Conservation (phyloP, 92 coral and sea anemone genomes). For the Porites cylindrica region DNA sequence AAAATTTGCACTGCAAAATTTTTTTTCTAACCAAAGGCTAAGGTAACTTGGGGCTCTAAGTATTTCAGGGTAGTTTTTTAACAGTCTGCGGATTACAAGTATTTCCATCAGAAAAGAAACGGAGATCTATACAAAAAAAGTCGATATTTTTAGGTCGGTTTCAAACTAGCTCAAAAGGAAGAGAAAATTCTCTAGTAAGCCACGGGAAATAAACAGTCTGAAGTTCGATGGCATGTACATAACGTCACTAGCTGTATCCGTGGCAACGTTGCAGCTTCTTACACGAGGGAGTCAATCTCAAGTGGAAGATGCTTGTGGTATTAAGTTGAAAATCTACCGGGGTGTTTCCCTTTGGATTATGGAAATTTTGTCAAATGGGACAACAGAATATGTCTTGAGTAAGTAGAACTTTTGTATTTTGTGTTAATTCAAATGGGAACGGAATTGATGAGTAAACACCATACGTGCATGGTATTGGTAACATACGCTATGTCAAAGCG, state of each 20-base stretch:
- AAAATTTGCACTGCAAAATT: no score
- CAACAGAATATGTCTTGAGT: constrained; percentile 34
- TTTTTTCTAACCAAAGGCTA: no score
- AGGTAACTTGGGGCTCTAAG: not conserved
- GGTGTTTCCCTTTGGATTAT: constrained; percentile 35
- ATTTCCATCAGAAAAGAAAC: not conserved
- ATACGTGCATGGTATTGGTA: not conserved
- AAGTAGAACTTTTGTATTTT: not conserved
- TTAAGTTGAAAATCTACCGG: not conserved
- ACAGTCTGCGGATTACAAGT: not conserved
- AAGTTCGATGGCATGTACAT: not conserved
- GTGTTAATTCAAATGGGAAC: no score
- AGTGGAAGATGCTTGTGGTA: constrained; percentile 49
- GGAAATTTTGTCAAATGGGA: constrained; percentile 51
- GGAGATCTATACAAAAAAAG: not conserved
- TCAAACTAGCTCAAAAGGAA: not conserved
- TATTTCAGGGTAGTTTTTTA: not conserved
- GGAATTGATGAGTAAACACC: not conserved
- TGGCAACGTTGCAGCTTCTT: not conserved
- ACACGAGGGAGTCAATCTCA: constrained; percentile 14
- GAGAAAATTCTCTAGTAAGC: not conserved
- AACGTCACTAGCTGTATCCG: constrained; percentile 28
- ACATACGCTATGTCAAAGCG: not conserved
- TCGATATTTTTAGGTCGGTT: not conserved
- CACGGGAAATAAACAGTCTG: not conserved